phyloP scores from a whole-genome alignment of 2,888 invertebrate genomes.

The Corbicula japonica region DNA sequence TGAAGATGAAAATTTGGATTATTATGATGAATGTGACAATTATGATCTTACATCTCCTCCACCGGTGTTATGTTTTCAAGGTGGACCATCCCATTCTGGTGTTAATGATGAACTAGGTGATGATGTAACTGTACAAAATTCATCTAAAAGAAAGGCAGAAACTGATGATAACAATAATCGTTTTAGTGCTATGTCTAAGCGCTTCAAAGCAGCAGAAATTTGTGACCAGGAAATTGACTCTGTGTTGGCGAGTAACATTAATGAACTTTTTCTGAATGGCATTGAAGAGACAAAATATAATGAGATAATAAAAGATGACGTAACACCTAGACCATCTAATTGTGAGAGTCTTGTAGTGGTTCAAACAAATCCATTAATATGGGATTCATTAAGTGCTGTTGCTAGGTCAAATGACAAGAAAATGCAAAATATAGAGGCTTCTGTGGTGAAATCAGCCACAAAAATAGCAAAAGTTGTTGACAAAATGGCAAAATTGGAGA shows the following conservation, averaged over 20 bases:
- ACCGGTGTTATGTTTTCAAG: too few relatives aligned
- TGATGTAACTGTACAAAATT: not conserved
- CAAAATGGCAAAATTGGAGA: constrained; percentile 36
- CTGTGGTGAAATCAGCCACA: constrained; percentile 47
- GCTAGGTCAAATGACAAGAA: constrained; percentile 36
- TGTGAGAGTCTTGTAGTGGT: constrained; percentile 42
- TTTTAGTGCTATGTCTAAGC: constrained; percentile 30
- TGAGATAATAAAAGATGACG: constrained; percentile 46
- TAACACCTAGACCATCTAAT: constrained; percentile 30
- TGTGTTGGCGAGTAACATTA: constrained; percentile 40
- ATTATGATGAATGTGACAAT: not conserved
- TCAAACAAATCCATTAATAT: constrained; percentile 40
- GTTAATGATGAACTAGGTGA: too few relatives aligned
- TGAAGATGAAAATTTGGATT: not conserved
- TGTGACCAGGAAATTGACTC: constrained; percentile 33
- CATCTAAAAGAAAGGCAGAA: not conserved
- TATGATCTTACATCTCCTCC: not conserved
- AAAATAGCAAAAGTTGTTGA: constrained; percentile 47
- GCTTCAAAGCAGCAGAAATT: constrained; percentile 39
- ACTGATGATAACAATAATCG: constrained; percentile 20
- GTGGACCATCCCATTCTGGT: too few relatives aligned
- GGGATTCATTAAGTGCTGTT: constrained; percentile 26
- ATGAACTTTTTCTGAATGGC: constrained; percentile 44
- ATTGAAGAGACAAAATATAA: constrained; percentile 39
- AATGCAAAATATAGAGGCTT: constrained; percentile 38